Percentiles rank a stretch among this genome's conserved stretches.
These are phyloP conservation scores for Trachurus trachurus DNA, from an alignment of 2,797 vertebrate genomes.

Conservation along the genomic window DNA sequence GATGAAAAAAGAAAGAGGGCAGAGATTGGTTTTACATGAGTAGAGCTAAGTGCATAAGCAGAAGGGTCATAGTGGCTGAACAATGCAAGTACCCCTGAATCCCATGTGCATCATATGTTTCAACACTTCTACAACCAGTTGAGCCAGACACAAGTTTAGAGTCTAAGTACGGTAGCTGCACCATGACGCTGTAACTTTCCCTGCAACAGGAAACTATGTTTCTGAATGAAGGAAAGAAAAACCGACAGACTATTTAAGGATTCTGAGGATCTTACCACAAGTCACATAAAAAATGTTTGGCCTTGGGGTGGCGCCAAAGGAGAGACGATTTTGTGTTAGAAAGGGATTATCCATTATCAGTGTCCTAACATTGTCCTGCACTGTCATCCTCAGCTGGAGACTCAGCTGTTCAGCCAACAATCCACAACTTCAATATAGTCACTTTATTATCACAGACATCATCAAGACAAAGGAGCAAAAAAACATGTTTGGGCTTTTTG, in stretches of 20 bases:
- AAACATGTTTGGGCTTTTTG: background rate
- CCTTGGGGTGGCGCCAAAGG: background rate
- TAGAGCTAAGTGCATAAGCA: background rate
- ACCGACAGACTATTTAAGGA: background rate
- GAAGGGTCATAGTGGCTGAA: background rate
- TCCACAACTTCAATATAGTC: background rate
- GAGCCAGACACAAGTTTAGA: background rate
- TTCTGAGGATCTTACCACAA: too few species aligned
- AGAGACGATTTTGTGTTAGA: background rate
- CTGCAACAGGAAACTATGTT: background rate
- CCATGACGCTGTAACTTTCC: background rate
- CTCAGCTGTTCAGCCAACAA: background rate
- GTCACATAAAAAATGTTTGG: background rate
- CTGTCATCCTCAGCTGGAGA: background rate
- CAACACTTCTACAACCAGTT: background rate
- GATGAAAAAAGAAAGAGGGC: conserved; percentile 7
- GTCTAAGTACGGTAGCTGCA: background rate
- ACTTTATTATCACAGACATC: background rate
- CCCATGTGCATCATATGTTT: background rate
- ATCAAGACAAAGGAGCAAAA: background rate
- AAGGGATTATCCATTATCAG: background rate
- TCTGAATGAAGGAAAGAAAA: background rate
- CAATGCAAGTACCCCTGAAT: background rate
- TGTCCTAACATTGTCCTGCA: background rate
- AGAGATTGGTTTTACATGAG: background rate